Conservation (phyloP, 2,888 invertebrate genomes). For the Caenorhabditis sp. region DNA sequence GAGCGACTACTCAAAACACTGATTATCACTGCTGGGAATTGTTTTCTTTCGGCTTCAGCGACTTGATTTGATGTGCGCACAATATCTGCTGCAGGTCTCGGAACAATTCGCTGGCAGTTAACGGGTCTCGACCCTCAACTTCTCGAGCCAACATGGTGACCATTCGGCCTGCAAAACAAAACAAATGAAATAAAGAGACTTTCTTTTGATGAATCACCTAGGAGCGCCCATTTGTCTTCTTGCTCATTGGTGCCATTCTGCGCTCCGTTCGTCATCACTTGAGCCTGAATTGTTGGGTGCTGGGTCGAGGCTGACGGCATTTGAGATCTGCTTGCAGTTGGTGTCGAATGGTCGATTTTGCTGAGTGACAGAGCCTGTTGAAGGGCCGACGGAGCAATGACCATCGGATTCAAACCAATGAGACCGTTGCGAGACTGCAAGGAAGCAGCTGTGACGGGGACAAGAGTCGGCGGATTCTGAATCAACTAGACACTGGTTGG, state of each 20-base stretch:
- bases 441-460: neutral
- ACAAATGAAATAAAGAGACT: no score
- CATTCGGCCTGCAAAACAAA: slow-evolving; percentile 31
- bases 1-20: no score
- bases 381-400: slow-evolving; percentile 21
- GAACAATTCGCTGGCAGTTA: slow-evolving; percentile 27
- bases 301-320: slow-evolving; percentile 21
- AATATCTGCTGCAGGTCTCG: slow-evolving; percentile 28
- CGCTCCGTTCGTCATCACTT: slow-evolving; percentile 21
- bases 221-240: slow-evolving; percentile 47
- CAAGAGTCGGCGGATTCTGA: neutral
- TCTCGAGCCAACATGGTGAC: slow-evolving; percentile 35
- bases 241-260: slow-evolving; percentile 24
- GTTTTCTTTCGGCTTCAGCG: slow-evolving; percentile 19
- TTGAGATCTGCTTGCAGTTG: slow-evolving; percentile 6
- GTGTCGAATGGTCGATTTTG: slow-evolving; percentile 21
- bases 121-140: slow-evolving; percentile 34
- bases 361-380: slow-evolving; percentile 43
- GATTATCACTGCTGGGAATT: slow-evolving; percentile 1
- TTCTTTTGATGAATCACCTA: no score
- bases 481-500: slow-evolving; percentile 19
- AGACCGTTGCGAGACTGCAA: neutral
- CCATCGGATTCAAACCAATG: slow-evolving; percentile 21
- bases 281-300: slow-evolving; percentile 20
- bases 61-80: slow-evolving; percentile 19